Evolutionary conservation across 2,797 vertebrate genomes (phyloP), one percentile per base, ranked within the genome.

Genomic region (Hephaestus fuliginosus): DNA sequence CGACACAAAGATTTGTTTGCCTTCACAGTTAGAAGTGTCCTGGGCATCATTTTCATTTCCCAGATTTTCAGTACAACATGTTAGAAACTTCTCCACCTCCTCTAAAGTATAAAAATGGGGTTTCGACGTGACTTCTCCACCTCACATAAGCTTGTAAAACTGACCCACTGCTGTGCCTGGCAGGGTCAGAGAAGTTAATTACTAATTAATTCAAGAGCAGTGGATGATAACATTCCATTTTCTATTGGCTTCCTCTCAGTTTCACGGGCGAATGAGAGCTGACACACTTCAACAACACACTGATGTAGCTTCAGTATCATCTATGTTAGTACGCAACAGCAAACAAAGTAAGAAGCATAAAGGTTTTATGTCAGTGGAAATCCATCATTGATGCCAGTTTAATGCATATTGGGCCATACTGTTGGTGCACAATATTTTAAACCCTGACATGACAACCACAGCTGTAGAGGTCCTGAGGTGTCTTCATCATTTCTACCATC

Each of bases 171-270:
- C 58, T 60, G 36, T 12, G 28, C n/a, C 77, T 33, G 48, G 11
- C 6, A 36, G 48, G 55, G 69, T 90, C 83, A 41, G 9, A 64
- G 20, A 83, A 71, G 87, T 86, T 89, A 85, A 80, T 87, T 74
- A 69, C 63, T 73, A 18, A 80, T 84, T 81, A 78, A 84, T 56
- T 80, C 11, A 78, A 33, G 55, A 33, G 36, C 58, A 56, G 52
- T 22, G 52, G 49, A 68, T 78, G 67, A 61, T 25, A 74, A 43
- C 20, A 39, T 44, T 55, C 36, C 36, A 17, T 53, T 66, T 78
- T 67, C 81, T 56, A 58, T 39, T 43, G 55, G 11, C 53, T 52
- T 77, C 62, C 69, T 43, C 18, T 20, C 0, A 55, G 56, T 62
- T 60, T 76, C 65, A 56, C 64, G 55, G 43, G 51, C 3, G 3